Evolutionary conservation across 2,113 vertebrate species (phyloP).

Genomic region (Herpailurus yagouaroundi): DNA sequence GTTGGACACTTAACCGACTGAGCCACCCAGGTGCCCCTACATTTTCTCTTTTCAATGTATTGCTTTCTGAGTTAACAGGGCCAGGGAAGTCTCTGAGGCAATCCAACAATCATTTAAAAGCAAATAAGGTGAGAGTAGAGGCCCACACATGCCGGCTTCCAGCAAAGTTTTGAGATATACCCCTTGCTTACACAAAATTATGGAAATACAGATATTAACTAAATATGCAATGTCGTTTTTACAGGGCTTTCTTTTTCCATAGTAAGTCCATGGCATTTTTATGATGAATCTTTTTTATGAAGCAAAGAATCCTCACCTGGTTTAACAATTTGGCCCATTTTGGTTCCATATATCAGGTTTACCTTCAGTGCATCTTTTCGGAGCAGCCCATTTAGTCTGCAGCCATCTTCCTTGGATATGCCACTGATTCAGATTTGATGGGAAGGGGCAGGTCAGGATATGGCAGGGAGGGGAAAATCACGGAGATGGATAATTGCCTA

Average conservation of each 20-base stretch:
- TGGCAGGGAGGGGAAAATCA: background rate
- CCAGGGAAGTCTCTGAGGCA: background rate
- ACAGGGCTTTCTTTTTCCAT: background rate
- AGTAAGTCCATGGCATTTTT: background rate
- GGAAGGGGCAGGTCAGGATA: background rate
- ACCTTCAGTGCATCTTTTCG: background rate
- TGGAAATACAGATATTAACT: background rate
- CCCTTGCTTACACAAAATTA: background rate
- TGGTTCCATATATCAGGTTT: background rate
- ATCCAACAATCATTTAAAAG: background rate
- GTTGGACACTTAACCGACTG: too few relatives aligned
- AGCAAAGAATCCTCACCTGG: background rate
- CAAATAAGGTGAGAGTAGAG: background rate
- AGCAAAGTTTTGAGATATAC: background rate
- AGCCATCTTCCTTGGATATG: background rate
- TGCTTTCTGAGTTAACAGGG: background rate
- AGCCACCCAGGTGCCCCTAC: background rate
- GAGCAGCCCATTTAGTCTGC: background rate
- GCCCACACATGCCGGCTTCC: background rate
- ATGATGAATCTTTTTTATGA: background rate
- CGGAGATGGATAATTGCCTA: background rate
- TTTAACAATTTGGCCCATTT: background rate
- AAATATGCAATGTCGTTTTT: background rate
- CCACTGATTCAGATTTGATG: background rate
- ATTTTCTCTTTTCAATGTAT: background rate